Evolutionary conservation across 2,113 vertebrate genomes (phyloP).

Genomic region (Amblyornis subalaris): DNA sequence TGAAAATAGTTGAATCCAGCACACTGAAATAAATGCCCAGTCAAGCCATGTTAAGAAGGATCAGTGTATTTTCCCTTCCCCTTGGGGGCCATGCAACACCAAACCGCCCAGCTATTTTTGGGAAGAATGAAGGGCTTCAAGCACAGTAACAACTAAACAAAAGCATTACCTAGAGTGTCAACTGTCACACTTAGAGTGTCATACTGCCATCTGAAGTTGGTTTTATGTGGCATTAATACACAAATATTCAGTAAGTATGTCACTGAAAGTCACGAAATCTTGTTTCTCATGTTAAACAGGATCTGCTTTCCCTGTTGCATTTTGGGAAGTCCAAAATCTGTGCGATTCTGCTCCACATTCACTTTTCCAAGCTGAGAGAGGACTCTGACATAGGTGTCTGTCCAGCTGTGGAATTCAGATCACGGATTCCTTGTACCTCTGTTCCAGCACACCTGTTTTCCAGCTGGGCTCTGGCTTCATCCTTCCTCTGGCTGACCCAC

Average conservation of each 20-base stretch:
- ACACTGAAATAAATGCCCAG: not conserved
- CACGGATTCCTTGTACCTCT: rapidly evolving
- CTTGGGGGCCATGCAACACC: not conserved
- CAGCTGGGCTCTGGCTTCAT: not conserved
- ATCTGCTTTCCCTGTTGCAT: not conserved
- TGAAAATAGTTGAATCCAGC: not conserved
- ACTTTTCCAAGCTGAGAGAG: not conserved
- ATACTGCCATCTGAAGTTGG: not conserved
- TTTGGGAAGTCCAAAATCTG: not conserved
- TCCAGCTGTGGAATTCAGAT: not conserved
- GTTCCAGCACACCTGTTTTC: not conserved
- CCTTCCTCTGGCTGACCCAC: not conserved
- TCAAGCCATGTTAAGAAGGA: not conserved
- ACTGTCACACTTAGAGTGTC: no score
- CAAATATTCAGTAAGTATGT: not conserved
- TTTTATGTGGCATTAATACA: not conserved
- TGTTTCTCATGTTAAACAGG: not conserved
- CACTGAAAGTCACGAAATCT: not conserved
- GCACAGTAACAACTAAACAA: not conserved
- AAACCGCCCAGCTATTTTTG: not conserved
- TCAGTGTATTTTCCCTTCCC: not conserved
- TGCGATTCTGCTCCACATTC: not conserved
- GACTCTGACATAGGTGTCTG: rapidly evolving
- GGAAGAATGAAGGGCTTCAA: not conserved
- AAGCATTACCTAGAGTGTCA: not conserved